Evolutionary conservation across 1,140 invertebrate species (phyloP).

Genomic region (Rhyzopertha dominica): DNA sequence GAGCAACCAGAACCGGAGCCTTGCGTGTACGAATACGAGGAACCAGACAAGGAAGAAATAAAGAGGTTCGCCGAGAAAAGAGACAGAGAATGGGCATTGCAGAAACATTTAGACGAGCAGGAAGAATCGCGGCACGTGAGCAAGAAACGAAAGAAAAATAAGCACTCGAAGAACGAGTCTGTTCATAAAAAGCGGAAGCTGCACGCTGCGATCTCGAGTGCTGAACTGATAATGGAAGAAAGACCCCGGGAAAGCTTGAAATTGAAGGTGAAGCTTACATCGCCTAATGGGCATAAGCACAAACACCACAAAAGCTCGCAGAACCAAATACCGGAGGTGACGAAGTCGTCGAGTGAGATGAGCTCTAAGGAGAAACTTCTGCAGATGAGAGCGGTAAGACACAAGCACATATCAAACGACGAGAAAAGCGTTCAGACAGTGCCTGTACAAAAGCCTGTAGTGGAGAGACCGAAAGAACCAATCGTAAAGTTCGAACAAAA

Average conservation of each 20-base stretch:
- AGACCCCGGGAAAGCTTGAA: constrained; percentile 42
- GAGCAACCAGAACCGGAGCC: constrained; percentile 25
- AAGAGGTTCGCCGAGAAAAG: constrained; percentile 41
- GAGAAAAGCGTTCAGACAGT: constrained; percentile 28
- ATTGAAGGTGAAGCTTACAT: constrained; percentile 43
- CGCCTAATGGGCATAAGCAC: constrained; percentile 40
- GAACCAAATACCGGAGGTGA: constrained; percentile 6
- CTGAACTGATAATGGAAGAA: no score
- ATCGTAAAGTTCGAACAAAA: not conserved
- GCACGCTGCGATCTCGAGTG: constrained; percentile 40
- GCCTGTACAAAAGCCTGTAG: constrained; percentile 18
- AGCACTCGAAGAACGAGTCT: constrained; percentile 39
- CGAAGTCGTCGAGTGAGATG: constrained; percentile 16
- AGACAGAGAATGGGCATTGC: constrained; percentile 41
- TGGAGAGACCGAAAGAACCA: constrained; percentile 7
- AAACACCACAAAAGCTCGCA: constrained; percentile 36
- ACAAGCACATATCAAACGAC: constrained; percentile 33
- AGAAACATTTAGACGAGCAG: constrained; percentile 36
- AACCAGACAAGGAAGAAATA: constrained; percentile 42
- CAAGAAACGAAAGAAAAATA: constrained; percentile 40
- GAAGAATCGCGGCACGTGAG: constrained; percentile 27
- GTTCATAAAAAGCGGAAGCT: constrained; percentile 38
- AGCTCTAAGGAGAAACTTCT: constrained; percentile 39
- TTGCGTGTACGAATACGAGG: constrained; percentile 40
- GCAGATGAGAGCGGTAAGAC: constrained; percentile 43